phyloP scores from a whole-genome alignment of 64 coral and sea anemone genomes.

The Dendrophyllia cribrosa region DNA sequence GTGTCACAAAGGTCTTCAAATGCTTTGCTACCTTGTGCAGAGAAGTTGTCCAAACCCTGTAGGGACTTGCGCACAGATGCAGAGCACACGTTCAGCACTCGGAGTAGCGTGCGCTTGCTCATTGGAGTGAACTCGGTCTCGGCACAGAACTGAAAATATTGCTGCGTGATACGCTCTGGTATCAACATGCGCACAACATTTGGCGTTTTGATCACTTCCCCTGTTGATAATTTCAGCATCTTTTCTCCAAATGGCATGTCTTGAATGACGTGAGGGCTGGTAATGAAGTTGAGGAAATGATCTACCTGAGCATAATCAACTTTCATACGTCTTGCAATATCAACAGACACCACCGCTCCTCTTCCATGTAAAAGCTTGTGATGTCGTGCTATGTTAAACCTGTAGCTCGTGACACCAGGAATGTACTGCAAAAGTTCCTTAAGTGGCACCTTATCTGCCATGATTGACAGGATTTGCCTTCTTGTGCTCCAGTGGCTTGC shows the following conservation, averaged over 20 bases:
- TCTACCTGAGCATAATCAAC: constrained; percentile 17
- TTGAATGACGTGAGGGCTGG: constrained; percentile 57
- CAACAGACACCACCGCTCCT: constrained; percentile 16
- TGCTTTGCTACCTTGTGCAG: constrained; percentile 38
- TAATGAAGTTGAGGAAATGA: constrained; percentile 63
- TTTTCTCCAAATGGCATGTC: constrained; percentile 57
- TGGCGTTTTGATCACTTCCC: constrained; percentile 30
- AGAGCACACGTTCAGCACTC: constrained; percentile 42
- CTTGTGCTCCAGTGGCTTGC: constrained; percentile 52
- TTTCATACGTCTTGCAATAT: constrained; percentile 12
- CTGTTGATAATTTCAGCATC: constrained; percentile 48
- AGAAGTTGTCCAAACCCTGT: constrained; percentile 50
- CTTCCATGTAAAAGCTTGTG: constrained; percentile 47
- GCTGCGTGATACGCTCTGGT: constrained; percentile 41
- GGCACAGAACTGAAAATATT: constrained; percentile 23
- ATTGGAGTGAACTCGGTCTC: constrained; percentile 36
- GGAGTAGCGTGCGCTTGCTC: constrained; percentile 42
- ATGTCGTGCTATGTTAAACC: constrained; percentile 48
- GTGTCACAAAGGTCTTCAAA: constrained; percentile 17
- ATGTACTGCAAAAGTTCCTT: constrained; percentile 25
- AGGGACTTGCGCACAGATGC: constrained; percentile 46
- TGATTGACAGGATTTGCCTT: constrained; percentile 58
- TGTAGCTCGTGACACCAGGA: constrained; percentile 18
- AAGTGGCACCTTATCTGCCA: constrained; percentile 35
- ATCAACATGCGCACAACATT: constrained; percentile 58